Conservation (phyloP, 2,113 vertebrate species). For the Rhipidura dahli region DNA sequence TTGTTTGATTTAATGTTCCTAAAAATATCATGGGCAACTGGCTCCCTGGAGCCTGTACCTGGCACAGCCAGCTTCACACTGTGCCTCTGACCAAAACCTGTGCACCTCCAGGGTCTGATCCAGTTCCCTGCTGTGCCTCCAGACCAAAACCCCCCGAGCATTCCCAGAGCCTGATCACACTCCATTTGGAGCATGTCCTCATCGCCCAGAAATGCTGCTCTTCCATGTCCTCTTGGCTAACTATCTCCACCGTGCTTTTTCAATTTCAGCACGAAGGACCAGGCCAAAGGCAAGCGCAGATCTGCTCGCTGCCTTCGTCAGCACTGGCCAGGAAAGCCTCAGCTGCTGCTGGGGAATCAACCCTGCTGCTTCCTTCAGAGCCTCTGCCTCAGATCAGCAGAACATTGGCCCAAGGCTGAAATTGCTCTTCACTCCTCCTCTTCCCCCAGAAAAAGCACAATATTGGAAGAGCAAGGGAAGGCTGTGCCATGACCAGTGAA, state of each 20-base stretch:
- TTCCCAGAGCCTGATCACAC: not conserved
- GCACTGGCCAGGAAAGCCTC: not conserved
- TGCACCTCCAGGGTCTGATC: not conserved
- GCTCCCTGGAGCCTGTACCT: not conserved
- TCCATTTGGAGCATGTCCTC: not conserved
- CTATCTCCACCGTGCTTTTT: not conserved
- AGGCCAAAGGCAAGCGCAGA: not conserved
- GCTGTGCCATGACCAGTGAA: rapidly evolving
- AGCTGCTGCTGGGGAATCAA: not conserved
- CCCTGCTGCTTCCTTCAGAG: not conserved
- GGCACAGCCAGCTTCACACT: not conserved
- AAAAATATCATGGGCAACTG: not conserved
- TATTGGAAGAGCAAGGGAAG: not conserved
- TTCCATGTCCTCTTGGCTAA: not conserved
- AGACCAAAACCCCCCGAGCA: not conserved
- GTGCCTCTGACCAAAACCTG: not conserved
- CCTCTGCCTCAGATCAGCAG: not conserved
- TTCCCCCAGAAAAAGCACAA: not conserved
- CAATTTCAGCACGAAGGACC: not conserved
- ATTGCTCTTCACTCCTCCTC: not conserved
- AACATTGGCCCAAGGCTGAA: not conserved
- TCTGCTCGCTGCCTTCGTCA: not conserved
- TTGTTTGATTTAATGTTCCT: not conserved
- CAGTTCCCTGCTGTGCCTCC: not conserved
- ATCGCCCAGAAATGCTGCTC: not conserved